Evolutionary conservation across 2,797 vertebrate genomes (phyloP).

Genomic region (Buphagus erythrorhynchus): DNA sequence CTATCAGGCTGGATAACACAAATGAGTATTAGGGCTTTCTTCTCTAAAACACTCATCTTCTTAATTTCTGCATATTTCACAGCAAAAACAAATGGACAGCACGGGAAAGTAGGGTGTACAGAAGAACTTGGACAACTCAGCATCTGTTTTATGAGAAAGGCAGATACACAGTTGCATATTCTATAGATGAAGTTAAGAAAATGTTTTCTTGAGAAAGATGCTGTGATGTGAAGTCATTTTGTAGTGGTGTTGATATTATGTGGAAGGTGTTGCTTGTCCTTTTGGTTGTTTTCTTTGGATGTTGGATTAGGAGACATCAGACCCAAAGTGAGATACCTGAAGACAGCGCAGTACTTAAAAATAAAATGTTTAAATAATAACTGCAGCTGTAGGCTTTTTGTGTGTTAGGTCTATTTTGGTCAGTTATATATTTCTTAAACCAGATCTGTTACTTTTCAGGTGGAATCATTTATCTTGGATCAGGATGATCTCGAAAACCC

Average conservation of each 20-base stretch:
- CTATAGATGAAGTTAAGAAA: neutral
- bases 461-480: constrained; percentile 86
- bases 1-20: neutral
- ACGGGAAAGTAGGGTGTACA: neutral
- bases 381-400: rapidly evolving
- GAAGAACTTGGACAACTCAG: neutral
- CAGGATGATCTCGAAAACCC: constrained; percentile 86
- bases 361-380: neutral
- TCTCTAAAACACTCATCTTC: rapidly evolving
- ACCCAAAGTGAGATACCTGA: neutral
- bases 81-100: neutral
- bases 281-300: neutral
- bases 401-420: neutral
- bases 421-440: neutral
- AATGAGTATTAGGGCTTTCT: neutral
- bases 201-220: neutral
- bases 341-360: neutral
- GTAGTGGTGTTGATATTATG: neutral
- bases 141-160: neutral
- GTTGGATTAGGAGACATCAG: neutral
- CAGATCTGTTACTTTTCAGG: constrained; percentile 45
- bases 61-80: neutral
- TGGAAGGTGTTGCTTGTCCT: neutral
- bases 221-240: neutral
- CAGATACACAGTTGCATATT: rapidly evolving